Percentiles rank a stretch among this genome's conserved stretches.
Evolutionary conservation across 2,113 vertebrate species (phyloP).

Genomic region (Rallus limicola): DNA sequence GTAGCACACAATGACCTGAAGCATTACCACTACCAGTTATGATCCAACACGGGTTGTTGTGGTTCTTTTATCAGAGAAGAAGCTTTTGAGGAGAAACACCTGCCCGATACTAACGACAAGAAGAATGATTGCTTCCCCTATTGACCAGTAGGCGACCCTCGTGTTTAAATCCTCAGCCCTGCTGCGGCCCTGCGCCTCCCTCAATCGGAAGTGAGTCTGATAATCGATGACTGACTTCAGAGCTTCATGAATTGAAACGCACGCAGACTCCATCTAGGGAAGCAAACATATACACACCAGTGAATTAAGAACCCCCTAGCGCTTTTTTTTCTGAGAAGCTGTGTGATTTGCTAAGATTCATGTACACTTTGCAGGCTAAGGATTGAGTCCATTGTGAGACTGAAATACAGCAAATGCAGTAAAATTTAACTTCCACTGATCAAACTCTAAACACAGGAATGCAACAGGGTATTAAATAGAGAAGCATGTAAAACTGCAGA

Average conservation of each 20-base stretch:
- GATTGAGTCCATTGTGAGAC: not conserved
- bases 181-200: conserved; percentile 96
- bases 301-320: not conserved
- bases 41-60: conserved; percentile 95
- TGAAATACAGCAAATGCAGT: not conserved
- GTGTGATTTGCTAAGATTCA: not conserved
- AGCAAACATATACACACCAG: not conserved
- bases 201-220: conserved; percentile 95
- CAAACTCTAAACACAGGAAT: not conserved
- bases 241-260: conserved; percentile 97
- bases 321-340: not conserved
- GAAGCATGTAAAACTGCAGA: not conserved
- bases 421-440: not conserved
- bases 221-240: conserved; percentile 97
- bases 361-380: not conserved
- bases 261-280: conserved; percentile 95
- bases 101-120: conserved; percentile 98
- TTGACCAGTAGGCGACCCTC: conserved; percentile 96
- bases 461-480: not conserved
- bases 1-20: conserved; percentile 38
- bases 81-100: conserved; percentile 95
- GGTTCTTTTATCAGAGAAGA: conserved; percentile 98
- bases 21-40: conserved; percentile 72
- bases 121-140: conserved; percentile 95
- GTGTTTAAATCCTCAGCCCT: conserved; percentile 97